A percentile compares a stretch with the other conserved stretches of the same genome.
Evolutionary conservation across 2,113 vertebrate species (phyloP).

Genomic region (Bombycilla garrulus): DNA sequence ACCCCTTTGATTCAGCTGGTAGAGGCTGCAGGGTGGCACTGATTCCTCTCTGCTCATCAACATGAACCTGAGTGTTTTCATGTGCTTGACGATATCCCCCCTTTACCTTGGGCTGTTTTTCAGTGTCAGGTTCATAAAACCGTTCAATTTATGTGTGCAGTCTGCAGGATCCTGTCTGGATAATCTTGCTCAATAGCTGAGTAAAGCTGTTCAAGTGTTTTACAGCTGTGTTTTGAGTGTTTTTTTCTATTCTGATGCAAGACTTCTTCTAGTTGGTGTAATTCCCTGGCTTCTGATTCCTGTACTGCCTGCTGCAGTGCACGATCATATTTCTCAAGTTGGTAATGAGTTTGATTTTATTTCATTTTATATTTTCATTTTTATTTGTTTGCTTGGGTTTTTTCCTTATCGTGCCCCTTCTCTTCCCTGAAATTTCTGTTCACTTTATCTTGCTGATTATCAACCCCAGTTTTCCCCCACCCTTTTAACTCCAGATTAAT

Average conservation of each 20-base stretch:
- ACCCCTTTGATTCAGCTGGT: neutral
- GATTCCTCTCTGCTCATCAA: neutral
- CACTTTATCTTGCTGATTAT: neutral
- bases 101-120: neutral
- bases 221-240: neutral
- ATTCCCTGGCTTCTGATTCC: neutral
- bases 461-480: neutral
- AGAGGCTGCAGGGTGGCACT: fast-evolving
- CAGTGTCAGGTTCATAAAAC: fast-evolving
- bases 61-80: fast-evolving
- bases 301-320: neutral
- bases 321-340: neutral
- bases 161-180: neutral
- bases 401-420: neutral
- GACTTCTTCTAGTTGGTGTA: neutral
- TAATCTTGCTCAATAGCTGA: neutral
- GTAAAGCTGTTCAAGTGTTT: neutral
- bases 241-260: constrained; percentile 5
- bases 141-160: neutral
- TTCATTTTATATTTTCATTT: neutral
- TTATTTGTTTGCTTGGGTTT: neutral
- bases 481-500: neutral
- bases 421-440: neutral
- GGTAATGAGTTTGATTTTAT: neutral
- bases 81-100: neutral